Evolutionary conservation across 2,888 invertebrate genomes (phyloP).

Genomic region (Philopedon plagiatum): DNA sequence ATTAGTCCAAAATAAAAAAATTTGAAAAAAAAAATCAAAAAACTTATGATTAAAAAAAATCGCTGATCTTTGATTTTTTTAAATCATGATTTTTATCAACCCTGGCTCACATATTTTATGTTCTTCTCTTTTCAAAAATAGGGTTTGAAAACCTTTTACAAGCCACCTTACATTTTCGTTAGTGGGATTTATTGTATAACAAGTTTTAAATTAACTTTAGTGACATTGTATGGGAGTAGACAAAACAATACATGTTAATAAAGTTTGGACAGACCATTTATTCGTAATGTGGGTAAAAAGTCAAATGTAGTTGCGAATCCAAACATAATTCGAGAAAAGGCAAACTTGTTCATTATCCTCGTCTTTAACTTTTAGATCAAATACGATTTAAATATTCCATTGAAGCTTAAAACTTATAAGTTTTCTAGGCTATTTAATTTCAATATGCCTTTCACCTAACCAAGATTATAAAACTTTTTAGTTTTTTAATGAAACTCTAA

Average conservation of each 20-base stretch:
- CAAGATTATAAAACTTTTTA: conserved; percentile 10
- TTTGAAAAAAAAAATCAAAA: too few species aligned
- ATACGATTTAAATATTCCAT: conserved; percentile 4
- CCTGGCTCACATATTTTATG: too few species aligned
- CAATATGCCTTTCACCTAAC: neutral
- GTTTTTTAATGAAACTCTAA: neutral
- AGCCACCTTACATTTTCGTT: neutral
- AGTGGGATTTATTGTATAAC: neutral
- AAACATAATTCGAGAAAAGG: neutral
- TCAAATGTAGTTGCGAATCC: neutral
- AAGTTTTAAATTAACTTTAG: neutral
- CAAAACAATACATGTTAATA: conserved; percentile 12
- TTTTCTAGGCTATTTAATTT: conserved; percentile 1
- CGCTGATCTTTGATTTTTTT: too few species aligned
- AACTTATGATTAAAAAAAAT: too few species aligned
- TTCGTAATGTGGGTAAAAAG: conserved; percentile 10
- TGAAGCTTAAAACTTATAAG: conserved; percentile 3
- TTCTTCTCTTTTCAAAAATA: too few species aligned
- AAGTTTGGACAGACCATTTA: conserved; percentile 5
- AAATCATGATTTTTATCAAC: too few species aligned
- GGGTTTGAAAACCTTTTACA: neutral
- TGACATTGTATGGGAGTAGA: conserved; percentile 7
- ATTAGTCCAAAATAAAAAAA: too few species aligned
- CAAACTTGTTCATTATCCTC: conserved; percentile 1
- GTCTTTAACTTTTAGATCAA: neutral